These are phyloP conservation scores for Prietella phreatophila DNA, from an alignment of 2,113 vertebrate genomes.

Conservation along the genomic window DNA sequence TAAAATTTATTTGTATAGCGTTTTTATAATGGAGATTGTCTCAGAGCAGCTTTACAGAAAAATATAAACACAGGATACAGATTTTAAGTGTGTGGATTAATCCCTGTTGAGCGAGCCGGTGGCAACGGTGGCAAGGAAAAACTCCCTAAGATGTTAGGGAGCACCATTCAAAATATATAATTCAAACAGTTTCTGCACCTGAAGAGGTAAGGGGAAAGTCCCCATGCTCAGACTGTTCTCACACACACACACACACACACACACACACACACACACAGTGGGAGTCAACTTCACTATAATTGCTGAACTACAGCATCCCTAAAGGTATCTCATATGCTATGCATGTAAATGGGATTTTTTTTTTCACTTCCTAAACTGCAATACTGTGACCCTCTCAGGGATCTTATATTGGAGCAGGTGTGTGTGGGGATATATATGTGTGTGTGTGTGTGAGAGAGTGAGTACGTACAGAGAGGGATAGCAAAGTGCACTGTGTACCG, in stretches of 20 bases:
- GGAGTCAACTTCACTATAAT: slow-evolving; percentile 2
- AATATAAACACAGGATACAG: too few species aligned
- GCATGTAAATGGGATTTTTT: slow-evolving; percentile 38
- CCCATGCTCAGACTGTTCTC: background rate
- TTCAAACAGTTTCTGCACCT: background rate
- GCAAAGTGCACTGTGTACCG: background rate
- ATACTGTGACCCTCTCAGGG: slow-evolving; percentile 30
- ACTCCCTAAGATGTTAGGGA: background rate
- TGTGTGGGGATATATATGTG: too few species aligned
- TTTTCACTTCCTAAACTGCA: slow-evolving; percentile 42
- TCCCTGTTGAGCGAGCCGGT: too few species aligned
- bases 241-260: slow-evolving; percentile 32
- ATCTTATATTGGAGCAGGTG: slow-evolving; percentile 43
- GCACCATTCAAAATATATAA: slow-evolving; percentile 24
- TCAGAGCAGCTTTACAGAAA: too few species aligned
- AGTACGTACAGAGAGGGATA: slow-evolving; percentile 10
- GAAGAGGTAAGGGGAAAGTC: background rate
- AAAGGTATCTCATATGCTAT: slow-evolving; percentile 21
- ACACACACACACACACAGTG: background rate
- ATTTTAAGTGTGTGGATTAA: too few species aligned
- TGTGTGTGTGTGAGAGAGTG: background rate
- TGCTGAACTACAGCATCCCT: background rate
- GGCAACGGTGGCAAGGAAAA: too few species aligned
- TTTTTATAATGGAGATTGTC: too few species aligned
- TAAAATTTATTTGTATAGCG: too few species aligned